Evolutionary conservation across 2,113 vertebrate genomes (phyloP).

Genomic region (Ictalurus furcatus): DNA sequence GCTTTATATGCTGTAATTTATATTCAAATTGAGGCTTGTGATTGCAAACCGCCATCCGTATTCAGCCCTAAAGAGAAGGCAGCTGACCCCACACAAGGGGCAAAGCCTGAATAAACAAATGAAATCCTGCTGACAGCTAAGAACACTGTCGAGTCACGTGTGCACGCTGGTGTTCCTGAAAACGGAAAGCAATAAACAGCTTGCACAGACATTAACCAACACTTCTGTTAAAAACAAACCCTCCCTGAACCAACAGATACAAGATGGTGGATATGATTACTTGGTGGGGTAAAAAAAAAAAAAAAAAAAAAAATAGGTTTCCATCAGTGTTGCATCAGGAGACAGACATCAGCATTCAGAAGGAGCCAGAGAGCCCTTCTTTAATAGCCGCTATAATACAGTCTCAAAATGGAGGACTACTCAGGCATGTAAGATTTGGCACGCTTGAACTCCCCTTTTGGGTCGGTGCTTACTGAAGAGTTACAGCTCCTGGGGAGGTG

Average conservation of each 20-base stretch:
- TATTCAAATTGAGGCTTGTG: constrained; percentile 43
- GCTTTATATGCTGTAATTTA: constrained; percentile 13
- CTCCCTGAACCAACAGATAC: background rate
- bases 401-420: constrained; percentile 44
- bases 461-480: constrained; percentile 1
- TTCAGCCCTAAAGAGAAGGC: constrained; percentile 25
- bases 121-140: constrained; percentile 34
- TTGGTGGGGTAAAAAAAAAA: background rate
- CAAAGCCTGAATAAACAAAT: constrained; percentile 34
- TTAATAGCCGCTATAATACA: constrained; percentile 45
- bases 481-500: background rate
- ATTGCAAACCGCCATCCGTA: background rate
- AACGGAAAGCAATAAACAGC: constrained; percentile 26
- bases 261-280: constrained; percentile 28
- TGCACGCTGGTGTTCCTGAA: background rate
- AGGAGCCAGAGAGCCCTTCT: constrained; percentile 17
- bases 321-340: constrained; percentile 14
- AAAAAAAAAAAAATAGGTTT: background rate
- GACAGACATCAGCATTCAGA: constrained; percentile 45
- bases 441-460: constrained; percentile 10
- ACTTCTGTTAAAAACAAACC: background rate
- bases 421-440: constrained; percentile 37
- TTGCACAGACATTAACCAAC: background rate
- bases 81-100: background rate
- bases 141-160: background rate